Evolutionary conservation across 2,113 vertebrate genomes (phyloP).

Genomic region (Pantherophis guttatus): DNA sequence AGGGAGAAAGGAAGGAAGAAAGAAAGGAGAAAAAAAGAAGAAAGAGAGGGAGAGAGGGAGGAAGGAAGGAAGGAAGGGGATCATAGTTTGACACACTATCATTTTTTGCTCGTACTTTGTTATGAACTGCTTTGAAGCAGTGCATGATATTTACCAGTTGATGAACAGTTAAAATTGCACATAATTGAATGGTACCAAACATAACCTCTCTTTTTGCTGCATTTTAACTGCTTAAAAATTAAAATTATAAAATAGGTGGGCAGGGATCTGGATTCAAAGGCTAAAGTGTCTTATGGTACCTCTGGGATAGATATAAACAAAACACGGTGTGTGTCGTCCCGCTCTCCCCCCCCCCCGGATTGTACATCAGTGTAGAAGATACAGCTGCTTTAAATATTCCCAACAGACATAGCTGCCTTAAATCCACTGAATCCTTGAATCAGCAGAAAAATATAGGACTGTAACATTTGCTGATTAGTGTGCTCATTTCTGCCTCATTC

Average conservation of each 20-base stretch:
- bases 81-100: too few species aligned
- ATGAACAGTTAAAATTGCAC: not conserved
- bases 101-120: not conserved
- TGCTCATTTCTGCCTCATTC: not conserved
- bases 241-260: not conserved
- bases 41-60: too few species aligned
- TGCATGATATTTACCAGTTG: not conserved
- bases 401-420: not conserved
- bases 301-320: not conserved
- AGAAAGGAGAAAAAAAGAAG: too few species aligned
- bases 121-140: not conserved
- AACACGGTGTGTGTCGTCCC: not conserved
- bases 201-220: not conserved
- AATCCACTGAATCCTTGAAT: not conserved
- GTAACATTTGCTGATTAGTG: not conserved
- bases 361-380: not conserved
- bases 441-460: not conserved
- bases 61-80: too few species aligned
- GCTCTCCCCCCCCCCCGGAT: rapidly evolving
- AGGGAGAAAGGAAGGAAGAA: too few species aligned
- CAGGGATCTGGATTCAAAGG: not conserved
- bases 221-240: not conserved
- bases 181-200: not conserved
- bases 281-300: not conserved
- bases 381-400: not conserved